Evolutionary conservation across 2,888 invertebrate species (phyloP), one percentile per base, ranked within the genome.

Genomic region (Trypoxylon attenuatum): DNA sequence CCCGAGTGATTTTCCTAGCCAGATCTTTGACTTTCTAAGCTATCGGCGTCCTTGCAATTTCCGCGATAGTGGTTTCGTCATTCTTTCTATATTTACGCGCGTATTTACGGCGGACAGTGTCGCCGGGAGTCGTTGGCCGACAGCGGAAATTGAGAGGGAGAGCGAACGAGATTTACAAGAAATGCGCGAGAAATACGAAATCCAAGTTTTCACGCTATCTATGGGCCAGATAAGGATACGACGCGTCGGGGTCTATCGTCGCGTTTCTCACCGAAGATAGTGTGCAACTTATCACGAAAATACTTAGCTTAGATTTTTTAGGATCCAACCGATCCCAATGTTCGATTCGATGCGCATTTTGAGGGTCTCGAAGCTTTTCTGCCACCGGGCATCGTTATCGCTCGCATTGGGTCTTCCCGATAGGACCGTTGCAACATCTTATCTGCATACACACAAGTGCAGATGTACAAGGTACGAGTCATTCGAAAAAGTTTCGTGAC

Each of bases 181-280:
- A 67, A 76, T 60, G 71, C 67, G 74, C 69, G 57, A 64, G 64
- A 64, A 68, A n/a, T 55, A 58, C 29, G 49, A 60, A 67, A 76
- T 74, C 69, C 23, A 68, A 56, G 51, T 59, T 58, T 54, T 23
- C 45, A 10, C 39, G 51, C 53, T 69, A 60, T 77, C 72, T 67
- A 51, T 61, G 52, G 25, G 45, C 21, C 43, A 67, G 73, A 76
- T 69, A 73, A 78, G 67, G 57, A 72, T 73, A 70, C 73, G 69
- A 53, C 69, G 46, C 46, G 49, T 68, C 60, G 57, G 69, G 57
- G 59, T 69, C 68, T 46, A 70, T 57, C 69, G 47, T 71, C 61
- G 51, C 61, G 58, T 70, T 56, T 60, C 69, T 66, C 58, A 50
- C 53, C 49, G 60, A 71, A 76, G 76, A 78, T 78, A 78, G 60